Evolutionary conservation across 2,797 vertebrate species (phyloP).

Genomic region (Myripristis murdjan): DNA sequence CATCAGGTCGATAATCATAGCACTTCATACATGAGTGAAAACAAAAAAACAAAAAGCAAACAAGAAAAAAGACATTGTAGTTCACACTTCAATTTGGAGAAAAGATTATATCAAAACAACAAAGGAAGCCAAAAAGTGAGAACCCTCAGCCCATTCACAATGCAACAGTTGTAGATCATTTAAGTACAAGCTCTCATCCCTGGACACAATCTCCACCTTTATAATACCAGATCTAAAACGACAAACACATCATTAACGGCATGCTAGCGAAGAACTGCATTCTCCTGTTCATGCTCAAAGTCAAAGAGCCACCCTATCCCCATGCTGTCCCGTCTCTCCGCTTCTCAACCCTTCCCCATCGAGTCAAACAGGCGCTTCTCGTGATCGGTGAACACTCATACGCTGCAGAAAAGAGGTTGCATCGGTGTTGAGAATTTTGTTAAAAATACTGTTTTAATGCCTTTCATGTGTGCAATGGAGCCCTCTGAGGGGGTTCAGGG

Average conservation of each 20-base stretch:
- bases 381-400: constrained; percentile 27
- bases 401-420: constrained; percentile 37
- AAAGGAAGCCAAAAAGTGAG: constrained; percentile 44
- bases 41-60: constrained; percentile 19
- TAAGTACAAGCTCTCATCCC: constrained; percentile 41
- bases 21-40: constrained; percentile 59
- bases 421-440: constrained; percentile 14
- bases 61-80: constrained; percentile 54
- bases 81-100: constrained; percentile 61
- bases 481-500: constrained; percentile 19
- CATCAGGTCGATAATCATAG: constrained; percentile 46
- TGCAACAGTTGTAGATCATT: constrained; percentile 48
- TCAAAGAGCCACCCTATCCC: constrained; percentile 41
- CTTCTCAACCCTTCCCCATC: constrained; percentile 7
- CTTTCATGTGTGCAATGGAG: constrained; percentile 32
- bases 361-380: constrained; percentile 26
- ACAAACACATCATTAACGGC: constrained; percentile 69
- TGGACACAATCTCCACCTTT: constrained; percentile 51
- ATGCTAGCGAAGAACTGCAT: constrained; percentile 69
- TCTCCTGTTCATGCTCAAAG: constrained; percentile 58
- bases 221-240: constrained; percentile 69
- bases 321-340: constrained; percentile 23
- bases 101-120: constrained; percentile 46
- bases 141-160: constrained; percentile 64
- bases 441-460: constrained; percentile 56